Percentiles rank a stretch among this genome's conserved stretches.
These are phyloP conservation scores for Chelonus formosanus DNA, from an alignment of 2,888 invertebrate genomes.

Conservation along the genomic window DNA sequence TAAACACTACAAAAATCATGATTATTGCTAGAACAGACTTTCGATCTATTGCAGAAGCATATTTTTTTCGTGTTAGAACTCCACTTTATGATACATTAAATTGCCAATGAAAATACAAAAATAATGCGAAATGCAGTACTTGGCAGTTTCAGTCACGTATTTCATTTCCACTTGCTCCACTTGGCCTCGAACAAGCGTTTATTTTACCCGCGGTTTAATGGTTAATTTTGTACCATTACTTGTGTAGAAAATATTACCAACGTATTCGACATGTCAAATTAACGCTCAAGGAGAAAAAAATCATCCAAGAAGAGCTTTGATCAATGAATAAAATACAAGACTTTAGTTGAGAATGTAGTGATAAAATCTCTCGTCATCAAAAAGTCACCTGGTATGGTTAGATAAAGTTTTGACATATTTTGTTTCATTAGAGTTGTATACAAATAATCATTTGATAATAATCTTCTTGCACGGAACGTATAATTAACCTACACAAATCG, in stretches of 20 bases:
- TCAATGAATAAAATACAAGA: too few species aligned
- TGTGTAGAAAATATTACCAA: too few species aligned
- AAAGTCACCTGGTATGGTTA: constrained; percentile 7
- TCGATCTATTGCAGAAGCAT: too few species aligned
- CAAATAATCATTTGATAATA: constrained; percentile 8
- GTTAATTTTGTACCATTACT: too few species aligned
- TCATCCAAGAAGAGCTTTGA: too few species aligned
- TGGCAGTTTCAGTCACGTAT: constrained; percentile 11
- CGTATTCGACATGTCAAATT: too few species aligned
- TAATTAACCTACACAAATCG: neutral
- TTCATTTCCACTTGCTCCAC: constrained; percentile 4
- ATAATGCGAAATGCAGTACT: constrained; percentile 1
- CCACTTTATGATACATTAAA: too few species aligned
- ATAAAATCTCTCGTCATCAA: constrained; percentile 14
- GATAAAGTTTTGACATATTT: constrained; percentile 2
- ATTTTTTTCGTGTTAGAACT: neutral
- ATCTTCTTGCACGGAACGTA: neutral
- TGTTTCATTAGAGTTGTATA: neutral
- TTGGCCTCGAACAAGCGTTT: constrained; percentile 1
- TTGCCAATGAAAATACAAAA: neutral
- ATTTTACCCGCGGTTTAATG: neutral
- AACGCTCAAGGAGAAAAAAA: too few species aligned
- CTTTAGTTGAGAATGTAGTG: neutral
- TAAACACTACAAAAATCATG: too few species aligned
- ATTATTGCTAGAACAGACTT: too few species aligned